Evolutionary conservation across 1,140 invertebrate species (phyloP).

Genomic region (Megalonaias nervosa): DNA sequence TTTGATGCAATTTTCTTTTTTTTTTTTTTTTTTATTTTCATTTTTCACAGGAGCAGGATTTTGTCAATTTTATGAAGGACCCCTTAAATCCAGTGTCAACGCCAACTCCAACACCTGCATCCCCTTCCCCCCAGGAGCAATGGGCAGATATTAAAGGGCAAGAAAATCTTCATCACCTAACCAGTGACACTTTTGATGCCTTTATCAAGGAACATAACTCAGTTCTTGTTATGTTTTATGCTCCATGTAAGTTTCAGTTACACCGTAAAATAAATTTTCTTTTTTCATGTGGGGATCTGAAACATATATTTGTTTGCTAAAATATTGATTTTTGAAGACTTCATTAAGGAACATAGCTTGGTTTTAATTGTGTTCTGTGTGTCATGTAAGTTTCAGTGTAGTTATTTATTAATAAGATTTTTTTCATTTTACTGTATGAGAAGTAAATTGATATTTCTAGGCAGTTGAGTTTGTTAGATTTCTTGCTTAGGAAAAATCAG

Average conservation of each 20-base stretch:
- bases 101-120: constrained; percentile 54
- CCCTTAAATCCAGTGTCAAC: constrained; percentile 71
- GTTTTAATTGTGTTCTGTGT: too few relatives aligned
- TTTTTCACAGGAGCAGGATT: constrained; percentile 76
- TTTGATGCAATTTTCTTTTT: too few relatives aligned
- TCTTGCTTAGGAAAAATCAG: too few relatives aligned
- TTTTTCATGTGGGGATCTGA: constrained; percentile 76
- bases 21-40: background rate
- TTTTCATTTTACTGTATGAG: too few relatives aligned
- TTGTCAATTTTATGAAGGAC: constrained; percentile 79
- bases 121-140: constrained; percentile 68
- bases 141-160: constrained; percentile 72
- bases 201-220: constrained; percentile 65
- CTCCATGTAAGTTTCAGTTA: constrained; percentile 61
- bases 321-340: background rate
- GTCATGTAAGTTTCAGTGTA: too few relatives aligned
- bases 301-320: background rate
- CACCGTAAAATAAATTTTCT: background rate
- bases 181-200: constrained; percentile 73
- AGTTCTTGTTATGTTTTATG: constrained; percentile 70
- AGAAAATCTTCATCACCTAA: constrained; percentile 74
- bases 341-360: too few relatives aligned
- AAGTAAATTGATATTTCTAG: too few relatives aligned
- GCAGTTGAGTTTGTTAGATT: too few relatives aligned
- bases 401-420: too few relatives aligned